Evolutionary conservation across 2,113 vertebrate species (phyloP).

Genomic region (Sminthopsis crassicaudata): DNA sequence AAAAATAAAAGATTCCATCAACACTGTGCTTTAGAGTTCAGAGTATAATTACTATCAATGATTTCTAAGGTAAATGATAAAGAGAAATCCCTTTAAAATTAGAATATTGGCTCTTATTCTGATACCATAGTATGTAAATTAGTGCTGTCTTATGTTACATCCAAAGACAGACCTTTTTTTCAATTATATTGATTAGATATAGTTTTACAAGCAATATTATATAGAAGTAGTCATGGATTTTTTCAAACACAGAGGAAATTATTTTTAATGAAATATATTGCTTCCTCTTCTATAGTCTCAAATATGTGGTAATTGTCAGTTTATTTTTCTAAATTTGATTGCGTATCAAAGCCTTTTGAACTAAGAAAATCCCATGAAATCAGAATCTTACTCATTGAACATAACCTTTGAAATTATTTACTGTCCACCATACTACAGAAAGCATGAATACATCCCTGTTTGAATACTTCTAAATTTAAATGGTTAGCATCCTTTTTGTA

Average conservation of each 20-base stretch:
- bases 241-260: neutral
- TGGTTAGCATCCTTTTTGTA: too few relatives aligned
- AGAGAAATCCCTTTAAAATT: constrained; percentile 6
- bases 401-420: neutral
- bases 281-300: neutral
- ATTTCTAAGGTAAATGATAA: neutral
- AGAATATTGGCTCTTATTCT: constrained; percentile 12
- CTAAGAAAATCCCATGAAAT: neutral
- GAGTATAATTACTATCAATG: neutral
- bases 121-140: constrained; percentile 10
- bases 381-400: neutral
- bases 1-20: constrained; percentile 49
- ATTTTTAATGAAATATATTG: neutral
- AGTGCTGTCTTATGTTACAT: constrained; percentile 8
- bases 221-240: constrained; percentile 21
- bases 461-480: neutral
- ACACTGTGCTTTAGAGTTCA: constrained; percentile 16
- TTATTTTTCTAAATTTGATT: neutral
- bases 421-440: neutral
- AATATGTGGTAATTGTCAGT: neutral
- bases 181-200: constrained; percentile 38
- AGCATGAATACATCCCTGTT: neutral
- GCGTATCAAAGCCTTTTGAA: neutral
- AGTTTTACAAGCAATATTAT: neutral
- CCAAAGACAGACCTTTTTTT: constrained; percentile 9